Conservation (phyloP, 1,140 invertebrate species). For the Drosophila sproati region DNA sequence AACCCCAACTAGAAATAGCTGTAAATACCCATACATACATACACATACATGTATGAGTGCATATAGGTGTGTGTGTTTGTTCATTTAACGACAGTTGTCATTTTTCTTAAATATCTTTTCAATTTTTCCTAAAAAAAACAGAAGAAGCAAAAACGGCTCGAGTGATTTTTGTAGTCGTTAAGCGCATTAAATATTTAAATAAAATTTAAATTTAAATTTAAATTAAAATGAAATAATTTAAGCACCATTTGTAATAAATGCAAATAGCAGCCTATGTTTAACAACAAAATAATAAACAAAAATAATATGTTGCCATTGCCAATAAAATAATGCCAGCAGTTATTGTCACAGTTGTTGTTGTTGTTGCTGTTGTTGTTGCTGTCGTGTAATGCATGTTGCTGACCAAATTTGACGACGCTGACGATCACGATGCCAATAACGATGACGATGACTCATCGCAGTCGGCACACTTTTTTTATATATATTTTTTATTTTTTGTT, state of each 20-base stretch:
- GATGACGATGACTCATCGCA: slow-evolving; percentile 59
- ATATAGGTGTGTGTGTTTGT: slow-evolving; percentile 22
- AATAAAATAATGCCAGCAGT: slow-evolving; percentile 10
- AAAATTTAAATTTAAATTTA: no score
- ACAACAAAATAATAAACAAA: slow-evolving; percentile 27
- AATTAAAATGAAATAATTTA: not conserved
- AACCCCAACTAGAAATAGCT: slow-evolving; percentile 38
- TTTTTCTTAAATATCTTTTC: slow-evolving; percentile 74
- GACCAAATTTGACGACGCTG: slow-evolving; percentile 22
- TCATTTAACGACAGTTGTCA: slow-evolving; percentile 64
- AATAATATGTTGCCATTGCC: slow-evolving; percentile 26
- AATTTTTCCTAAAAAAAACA: slow-evolving; percentile 53
- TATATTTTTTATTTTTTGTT: not conserved
- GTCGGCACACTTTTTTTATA: slow-evolving; percentile 21
- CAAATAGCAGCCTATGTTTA: not conserved
- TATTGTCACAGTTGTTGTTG: not conserved
- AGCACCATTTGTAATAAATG: not conserved
- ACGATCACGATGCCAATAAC: slow-evolving; percentile 10
- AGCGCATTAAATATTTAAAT: no score
- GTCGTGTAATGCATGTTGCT: slow-evolving; percentile 20
- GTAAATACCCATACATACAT: not conserved
- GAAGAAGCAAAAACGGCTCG: not conserved
- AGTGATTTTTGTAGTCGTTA: no score
- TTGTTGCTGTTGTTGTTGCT: not conserved
- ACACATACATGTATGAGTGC: slow-evolving; percentile 1